Evolutionary conservation across 2,888 invertebrate genomes (phyloP).

Genomic region (Drosophila diplacantha): DNA sequence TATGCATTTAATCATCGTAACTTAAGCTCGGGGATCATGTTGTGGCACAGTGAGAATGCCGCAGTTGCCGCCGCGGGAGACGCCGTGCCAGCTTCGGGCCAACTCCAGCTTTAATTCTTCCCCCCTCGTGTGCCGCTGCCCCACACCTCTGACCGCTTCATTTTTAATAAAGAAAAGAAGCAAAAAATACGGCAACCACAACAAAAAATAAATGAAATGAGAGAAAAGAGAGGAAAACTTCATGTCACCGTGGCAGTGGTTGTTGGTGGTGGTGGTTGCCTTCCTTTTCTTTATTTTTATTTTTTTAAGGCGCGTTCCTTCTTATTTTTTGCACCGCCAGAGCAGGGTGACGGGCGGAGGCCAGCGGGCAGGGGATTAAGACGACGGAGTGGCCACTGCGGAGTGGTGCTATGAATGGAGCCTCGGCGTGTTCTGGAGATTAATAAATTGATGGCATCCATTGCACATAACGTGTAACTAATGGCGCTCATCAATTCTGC

Average conservation of each 20-base stretch:
- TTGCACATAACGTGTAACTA: constrained; percentile 79
- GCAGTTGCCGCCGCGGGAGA: constrained; percentile 33
- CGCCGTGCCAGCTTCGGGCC: constrained; percentile 33
- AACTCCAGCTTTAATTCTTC: constrained; percentile 37
- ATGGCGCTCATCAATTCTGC: constrained; percentile 79
- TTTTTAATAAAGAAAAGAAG: constrained; percentile 53
- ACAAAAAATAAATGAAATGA: constrained; percentile 22
- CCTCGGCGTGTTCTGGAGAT: constrained; percentile 78
- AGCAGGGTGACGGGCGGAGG: constrained; percentile 11
- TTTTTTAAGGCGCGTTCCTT: constrained; percentile 51
- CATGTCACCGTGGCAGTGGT: constrained; percentile 64
- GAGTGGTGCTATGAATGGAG: constrained; percentile 52
- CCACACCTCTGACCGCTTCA: constrained; percentile 47
- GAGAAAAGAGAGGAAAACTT: constrained; percentile 47
- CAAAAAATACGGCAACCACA: constrained; percentile 6
- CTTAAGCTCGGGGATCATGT: constrained; percentile 71
- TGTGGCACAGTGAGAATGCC: constrained; percentile 63
- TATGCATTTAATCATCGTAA: constrained; percentile 73
- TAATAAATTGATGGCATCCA: constrained; percentile 79
- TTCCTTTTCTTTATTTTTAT: constrained; percentile 26
- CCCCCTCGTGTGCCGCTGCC: constrained; percentile 2
- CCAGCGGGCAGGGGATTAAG: constrained; percentile 59
- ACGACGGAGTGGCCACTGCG: constrained; percentile 53
- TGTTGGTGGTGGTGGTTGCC: constrained; percentile 9
- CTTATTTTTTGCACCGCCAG: constrained; percentile 43